A percentile compares a stretch with the other conserved stretches of the same genome.
Evolutionary conservation across 2,797 vertebrate genomes (phyloP).

Genomic region (Epinephelus awoara): DNA sequence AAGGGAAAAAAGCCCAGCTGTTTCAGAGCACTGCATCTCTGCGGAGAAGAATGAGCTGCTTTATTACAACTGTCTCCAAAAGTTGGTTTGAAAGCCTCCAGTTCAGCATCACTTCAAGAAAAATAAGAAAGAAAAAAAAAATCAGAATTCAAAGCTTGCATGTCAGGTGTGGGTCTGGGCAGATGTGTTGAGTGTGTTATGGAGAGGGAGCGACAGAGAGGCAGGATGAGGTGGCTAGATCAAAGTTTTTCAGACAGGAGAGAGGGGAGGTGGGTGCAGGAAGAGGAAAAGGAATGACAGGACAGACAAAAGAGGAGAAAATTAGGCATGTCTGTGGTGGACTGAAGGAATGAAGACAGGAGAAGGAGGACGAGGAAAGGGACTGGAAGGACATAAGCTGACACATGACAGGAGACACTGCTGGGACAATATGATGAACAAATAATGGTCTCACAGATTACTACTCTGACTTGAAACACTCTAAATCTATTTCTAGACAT

Average conservation of each 20-base stretch:
- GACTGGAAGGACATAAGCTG: too few relatives aligned
- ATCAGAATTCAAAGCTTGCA: constrained; percentile 87
- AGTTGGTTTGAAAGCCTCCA: constrained; percentile 11
- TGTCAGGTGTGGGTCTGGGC: constrained; percentile 27
- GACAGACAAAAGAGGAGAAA: constrained; percentile 2
- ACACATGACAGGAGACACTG: too few relatives aligned
- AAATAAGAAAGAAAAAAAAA: constrained; percentile 75
- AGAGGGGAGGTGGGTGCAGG: not conserved
- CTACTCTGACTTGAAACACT: too few relatives aligned
- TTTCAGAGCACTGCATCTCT: not conserved
- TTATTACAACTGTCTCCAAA: not conserved
- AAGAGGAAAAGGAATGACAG: not conserved
- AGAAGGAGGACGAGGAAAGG: not conserved
- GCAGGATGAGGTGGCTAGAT: not conserved
- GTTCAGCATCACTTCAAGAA: constrained; percentile 20
- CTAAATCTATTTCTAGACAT: too few relatives aligned
- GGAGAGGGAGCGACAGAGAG: not conserved
- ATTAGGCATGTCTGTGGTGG: not conserved
- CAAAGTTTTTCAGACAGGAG: not conserved
- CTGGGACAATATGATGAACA: too few relatives aligned
- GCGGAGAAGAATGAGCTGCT: not conserved
- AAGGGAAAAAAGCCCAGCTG: constrained; percentile 3
- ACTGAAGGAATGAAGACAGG: not conserved
- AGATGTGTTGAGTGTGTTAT: constrained; percentile 3
- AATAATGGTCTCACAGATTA: too few relatives aligned